Conservation (phyloP, 2,888 invertebrate genomes). For the Fabriciana adippe region DNA sequence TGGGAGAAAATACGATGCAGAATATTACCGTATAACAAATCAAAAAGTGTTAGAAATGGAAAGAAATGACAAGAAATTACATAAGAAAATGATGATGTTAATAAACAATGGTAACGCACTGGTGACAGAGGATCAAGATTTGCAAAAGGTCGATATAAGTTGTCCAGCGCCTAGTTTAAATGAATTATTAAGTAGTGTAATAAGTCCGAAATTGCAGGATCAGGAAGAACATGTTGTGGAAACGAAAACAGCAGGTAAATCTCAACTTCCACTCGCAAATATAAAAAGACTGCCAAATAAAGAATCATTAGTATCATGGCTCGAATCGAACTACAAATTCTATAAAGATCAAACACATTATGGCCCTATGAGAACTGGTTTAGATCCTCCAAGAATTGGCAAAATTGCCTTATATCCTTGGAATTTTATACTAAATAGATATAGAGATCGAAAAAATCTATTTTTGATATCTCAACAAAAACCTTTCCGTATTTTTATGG, state of each 20-base stretch:
- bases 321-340: conserved; percentile 63
- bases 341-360: conserved; percentile 55
- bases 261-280: background rate
- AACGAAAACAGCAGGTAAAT: background rate
- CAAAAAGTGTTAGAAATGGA: conserved; percentile 64
- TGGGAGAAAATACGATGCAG: conserved; percentile 56
- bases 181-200: conserved; percentile 30
- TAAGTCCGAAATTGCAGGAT: conserved; percentile 8
- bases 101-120: conserved; percentile 24
- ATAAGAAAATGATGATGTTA: conserved; percentile 49
- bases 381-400: conserved; percentile 59
- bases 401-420: conserved; percentile 63
- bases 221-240: background rate
- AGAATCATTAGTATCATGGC: conserved; percentile 60
- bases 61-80: conserved; percentile 58
- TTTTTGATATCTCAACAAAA: conserved; percentile 59
- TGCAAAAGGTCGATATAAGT: conserved; percentile 23
- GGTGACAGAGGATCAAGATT: conserved; percentile 15
- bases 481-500: conserved; percentile 68
- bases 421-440: conserved; percentile 67
- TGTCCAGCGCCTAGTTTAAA: conserved; percentile 21
- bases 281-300: conserved; percentile 44
- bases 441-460: conserved; percentile 62
- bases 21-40: conserved; percentile 59
- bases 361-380: conserved; percentile 51